Conservation (phyloP, 2,113 vertebrate genomes). For the Anhinga anhinga region DNA sequence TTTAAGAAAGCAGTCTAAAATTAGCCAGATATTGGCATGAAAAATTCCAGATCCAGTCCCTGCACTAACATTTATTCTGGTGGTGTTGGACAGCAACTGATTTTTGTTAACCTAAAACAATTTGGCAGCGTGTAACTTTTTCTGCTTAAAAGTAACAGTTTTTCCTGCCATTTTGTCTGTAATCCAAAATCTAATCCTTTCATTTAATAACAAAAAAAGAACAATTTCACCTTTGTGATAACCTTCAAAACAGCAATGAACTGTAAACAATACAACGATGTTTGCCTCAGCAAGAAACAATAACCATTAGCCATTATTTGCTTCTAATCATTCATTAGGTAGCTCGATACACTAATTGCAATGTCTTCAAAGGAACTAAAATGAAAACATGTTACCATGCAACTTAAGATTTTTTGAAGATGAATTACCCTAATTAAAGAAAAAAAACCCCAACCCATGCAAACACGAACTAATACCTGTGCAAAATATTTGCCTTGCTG, state of each 20-base stretch:
- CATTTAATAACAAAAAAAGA: background rate
- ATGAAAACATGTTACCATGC: background rate
- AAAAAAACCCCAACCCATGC: background rate
- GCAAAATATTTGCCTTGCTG: background rate
- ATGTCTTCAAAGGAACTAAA: background rate
- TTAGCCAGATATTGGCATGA: background rate
- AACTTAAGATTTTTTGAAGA: background rate
- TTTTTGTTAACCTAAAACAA: background rate
- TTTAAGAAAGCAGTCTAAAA: background rate
- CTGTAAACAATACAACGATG: background rate
- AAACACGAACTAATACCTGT: background rate
- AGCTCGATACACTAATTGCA: background rate
- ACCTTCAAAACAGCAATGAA: background rate
- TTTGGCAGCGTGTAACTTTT: background rate
- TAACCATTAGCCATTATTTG: background rate
- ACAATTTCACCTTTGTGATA: background rate
- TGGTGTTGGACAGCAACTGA: background rate
- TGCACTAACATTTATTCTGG: background rate
- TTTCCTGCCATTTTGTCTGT: background rate
- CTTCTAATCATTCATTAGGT: background rate
- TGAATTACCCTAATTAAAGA: background rate
- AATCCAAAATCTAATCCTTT: background rate
- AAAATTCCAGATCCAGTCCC: background rate
- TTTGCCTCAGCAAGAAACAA: background rate
- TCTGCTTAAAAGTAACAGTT: background rate